Evolutionary conservation across 2,797 vertebrate genomes (phyloP).

Genomic region (Coilia nasus): DNA sequence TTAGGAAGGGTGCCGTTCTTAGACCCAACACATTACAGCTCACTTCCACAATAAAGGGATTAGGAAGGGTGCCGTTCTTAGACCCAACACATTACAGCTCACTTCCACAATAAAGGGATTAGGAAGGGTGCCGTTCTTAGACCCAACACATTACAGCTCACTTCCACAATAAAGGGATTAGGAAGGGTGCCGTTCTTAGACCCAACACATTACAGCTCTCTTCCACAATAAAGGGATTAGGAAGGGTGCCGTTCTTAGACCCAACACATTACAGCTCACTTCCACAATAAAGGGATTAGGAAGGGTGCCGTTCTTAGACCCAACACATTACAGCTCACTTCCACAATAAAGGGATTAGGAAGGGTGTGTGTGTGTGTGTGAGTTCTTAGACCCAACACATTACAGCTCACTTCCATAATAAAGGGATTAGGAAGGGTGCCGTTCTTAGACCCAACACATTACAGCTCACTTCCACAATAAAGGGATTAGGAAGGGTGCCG

Average conservation of each 20-base stretch:
- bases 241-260: constrained; percentile 60
- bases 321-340: constrained; percentile 54
- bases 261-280: constrained; percentile 53
- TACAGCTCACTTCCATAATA: constrained; percentile 48
- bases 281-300: constrained; percentile 2
- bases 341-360: background rate
- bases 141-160: constrained; percentile 49
- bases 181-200: constrained; percentile 60
- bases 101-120: constrained; percentile 43
- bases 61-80: constrained; percentile 57
- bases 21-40: constrained; percentile 51
- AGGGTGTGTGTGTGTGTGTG: no score
- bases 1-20: constrained; percentile 56
- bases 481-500: constrained; percentile 44
- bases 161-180: constrained; percentile 39
- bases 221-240: constrained; percentile 31
- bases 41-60: constrained; percentile 43
- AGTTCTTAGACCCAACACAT: constrained; percentile 62
- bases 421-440: constrained; percentile 37
- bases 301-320: constrained; percentile 60
- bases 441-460: constrained; percentile 60
- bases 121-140: constrained; percentile 58
- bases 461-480: constrained; percentile 47
- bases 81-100: constrained; percentile 50
- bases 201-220: constrained; percentile 50